Percentiles rank a stretch among this genome's conserved stretches.
Evolutionary conservation across 2,113 vertebrate species (phyloP).

Genomic region (Mungos mungo): DNA sequence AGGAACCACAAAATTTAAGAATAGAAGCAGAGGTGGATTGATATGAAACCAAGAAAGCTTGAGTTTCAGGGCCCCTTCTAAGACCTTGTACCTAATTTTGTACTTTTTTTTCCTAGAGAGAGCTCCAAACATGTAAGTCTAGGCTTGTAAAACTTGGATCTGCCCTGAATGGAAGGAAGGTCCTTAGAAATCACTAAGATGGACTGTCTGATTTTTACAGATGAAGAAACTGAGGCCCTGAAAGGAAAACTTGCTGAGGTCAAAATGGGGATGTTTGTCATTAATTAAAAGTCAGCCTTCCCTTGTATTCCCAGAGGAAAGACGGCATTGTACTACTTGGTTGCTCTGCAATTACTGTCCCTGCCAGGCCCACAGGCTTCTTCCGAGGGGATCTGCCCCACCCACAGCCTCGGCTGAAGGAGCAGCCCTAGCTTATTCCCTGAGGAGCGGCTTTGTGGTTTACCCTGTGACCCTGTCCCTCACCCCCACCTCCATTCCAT

Average conservation of each 20-base stretch:
- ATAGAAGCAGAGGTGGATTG: background rate
- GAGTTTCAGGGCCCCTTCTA: background rate
- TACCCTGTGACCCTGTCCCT: conserved; percentile 34
- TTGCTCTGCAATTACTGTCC: background rate
- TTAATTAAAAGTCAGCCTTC: conserved; percentile 20
- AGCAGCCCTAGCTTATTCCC: background rate
- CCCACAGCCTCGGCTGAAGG: background rate
- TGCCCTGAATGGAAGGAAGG: background rate
- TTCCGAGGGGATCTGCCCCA: background rate
- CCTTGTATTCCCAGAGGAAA: background rate
- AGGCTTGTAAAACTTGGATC: background rate
- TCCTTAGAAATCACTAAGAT: conserved; percentile 48
- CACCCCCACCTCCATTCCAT: conserved; percentile 35
- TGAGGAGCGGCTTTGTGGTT: conserved; percentile 1
- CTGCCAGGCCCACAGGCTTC: background rate
- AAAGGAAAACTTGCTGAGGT: conserved; percentile 11
- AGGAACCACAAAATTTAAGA: conserved; percentile 18
- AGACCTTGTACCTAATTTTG: background rate
- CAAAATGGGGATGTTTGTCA: background rate
- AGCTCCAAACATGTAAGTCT: background rate
- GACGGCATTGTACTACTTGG: background rate
- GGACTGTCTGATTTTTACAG: conserved; percentile 19
- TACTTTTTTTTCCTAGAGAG: background rate
- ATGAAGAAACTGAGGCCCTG: conserved; percentile 16
- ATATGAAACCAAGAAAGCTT: background rate